phyloP scores from a whole-genome alignment of 1,140 invertebrate species.

The Caenorhabditis latens region DNA sequence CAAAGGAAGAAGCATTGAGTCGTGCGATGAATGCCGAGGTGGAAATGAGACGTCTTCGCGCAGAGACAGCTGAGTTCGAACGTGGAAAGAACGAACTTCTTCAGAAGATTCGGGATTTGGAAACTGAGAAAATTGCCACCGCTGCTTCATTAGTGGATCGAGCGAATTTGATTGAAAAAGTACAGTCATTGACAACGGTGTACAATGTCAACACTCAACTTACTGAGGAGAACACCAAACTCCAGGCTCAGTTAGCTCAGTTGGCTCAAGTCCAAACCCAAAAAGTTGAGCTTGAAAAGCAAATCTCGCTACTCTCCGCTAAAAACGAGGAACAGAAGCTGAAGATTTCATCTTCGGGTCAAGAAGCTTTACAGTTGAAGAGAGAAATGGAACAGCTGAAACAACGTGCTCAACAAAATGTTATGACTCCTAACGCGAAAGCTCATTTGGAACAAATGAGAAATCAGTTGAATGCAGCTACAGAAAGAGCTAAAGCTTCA shows the following conservation, averaged over 20 bases:
- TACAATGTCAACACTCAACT: slow-evolving; percentile 26
- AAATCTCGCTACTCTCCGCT: background rate
- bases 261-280: slow-evolving; percentile 26
- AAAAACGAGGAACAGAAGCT: background rate
- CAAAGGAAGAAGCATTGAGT: slow-evolving; percentile 8
- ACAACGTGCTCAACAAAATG: background rate
- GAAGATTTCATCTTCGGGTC: background rate
- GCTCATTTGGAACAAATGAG: slow-evolving; percentile 6
- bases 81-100: slow-evolving; percentile 34
- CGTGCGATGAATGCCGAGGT: slow-evolving; percentile 56
- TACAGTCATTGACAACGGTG: slow-evolving; percentile 4
- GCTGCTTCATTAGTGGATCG: slow-evolving; percentile 17
- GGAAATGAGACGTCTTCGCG: slow-evolving; percentile 32
- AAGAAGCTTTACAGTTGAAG: slow-evolving; percentile 14
- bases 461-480: background rate
- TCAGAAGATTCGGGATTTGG: slow-evolving; percentile 20
- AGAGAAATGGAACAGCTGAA: slow-evolving; percentile 21
- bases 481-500: background rate
- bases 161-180: slow-evolving; percentile 16
- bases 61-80: slow-evolving; percentile 20
- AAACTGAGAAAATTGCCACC: slow-evolving; percentile 45
- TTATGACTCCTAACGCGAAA: background rate
- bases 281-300: background rate
- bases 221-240: slow-evolving; percentile 26
- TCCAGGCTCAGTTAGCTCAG: slow-evolving; percentile 13